These are phyloP conservation scores for Pitangus sulphuratus DNA, from an alignment of 2,797 vertebrate genomes.

Conservation along the genomic window DNA sequence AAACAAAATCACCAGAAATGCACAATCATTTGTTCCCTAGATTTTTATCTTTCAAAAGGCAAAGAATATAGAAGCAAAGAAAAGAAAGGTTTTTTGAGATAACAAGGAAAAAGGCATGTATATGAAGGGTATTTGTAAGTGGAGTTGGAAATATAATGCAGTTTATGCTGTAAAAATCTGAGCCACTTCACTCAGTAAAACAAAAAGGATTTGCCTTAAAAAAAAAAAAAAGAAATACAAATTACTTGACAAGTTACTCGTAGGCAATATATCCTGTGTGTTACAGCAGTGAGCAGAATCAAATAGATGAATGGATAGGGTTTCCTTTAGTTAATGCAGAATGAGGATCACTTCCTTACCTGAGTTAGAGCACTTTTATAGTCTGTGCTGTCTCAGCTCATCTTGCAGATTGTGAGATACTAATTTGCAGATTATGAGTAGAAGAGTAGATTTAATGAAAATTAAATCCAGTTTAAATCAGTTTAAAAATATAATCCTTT, in stretches of 20 bases:
- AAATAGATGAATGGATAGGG: background rate
- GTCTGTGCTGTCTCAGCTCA: background rate
- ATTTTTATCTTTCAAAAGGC: background rate
- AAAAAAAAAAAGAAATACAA: background rate
- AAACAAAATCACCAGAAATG: background rate
- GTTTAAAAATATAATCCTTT: background rate
- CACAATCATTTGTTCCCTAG: background rate
- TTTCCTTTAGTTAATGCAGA: background rate
- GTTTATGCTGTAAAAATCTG: background rate
- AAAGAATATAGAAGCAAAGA: background rate
- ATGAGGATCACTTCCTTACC: background rate
- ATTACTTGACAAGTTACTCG: background rate
- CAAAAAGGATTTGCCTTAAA: background rate
- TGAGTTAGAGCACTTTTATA: background rate
- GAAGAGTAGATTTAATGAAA: background rate
- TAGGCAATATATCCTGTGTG: background rate
- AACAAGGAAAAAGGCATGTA: background rate
- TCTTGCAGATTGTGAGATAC: background rate
- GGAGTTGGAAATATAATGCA: background rate
- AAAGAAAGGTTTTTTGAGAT: background rate
- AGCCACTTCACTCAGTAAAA: background rate
- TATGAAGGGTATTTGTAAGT: background rate
- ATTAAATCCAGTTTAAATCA: background rate
- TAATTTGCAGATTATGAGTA: background rate
- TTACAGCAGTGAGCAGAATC: background rate